phyloP scores from a whole-genome alignment of 2,113 vertebrate species.

The Epinephelus moara region DNA sequence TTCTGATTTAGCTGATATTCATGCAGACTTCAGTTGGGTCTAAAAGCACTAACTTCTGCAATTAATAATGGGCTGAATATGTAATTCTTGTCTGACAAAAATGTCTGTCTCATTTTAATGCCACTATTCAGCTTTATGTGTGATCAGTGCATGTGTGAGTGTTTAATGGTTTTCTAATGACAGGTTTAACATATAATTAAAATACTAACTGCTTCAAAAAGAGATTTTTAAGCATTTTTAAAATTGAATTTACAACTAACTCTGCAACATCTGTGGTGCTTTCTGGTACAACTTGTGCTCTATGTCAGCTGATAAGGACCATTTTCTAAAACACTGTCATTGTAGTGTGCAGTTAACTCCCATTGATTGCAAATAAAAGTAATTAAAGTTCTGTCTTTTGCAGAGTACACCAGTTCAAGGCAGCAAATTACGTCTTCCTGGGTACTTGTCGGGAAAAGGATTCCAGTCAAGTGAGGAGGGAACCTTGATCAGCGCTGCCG shows the following conservation, averaged over 20 bases:
- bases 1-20: not conserved
- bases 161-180: not conserved
- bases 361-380: not conserved
- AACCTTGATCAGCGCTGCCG: constrained; percentile 90
- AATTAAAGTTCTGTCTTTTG: constrained; percentile 21
- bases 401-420: constrained; percentile 95
- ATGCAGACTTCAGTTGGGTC: constrained; percentile 74
- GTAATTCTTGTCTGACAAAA: constrained; percentile 23
- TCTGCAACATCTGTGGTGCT: not conserved
- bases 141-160: constrained; percentile 37
- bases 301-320: not conserved
- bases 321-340: not conserved
- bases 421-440: constrained; percentile 95
- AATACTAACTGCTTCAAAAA: constrained; percentile 27
- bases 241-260: constrained; percentile 8
- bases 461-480: constrained; percentile 95
- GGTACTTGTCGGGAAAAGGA: constrained; percentile 96
- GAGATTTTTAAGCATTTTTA: not conserved
- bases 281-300: not conserved
- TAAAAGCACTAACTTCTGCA: constrained; percentile 19
- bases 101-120: constrained; percentile 17
- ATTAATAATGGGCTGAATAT: constrained; percentile 50
- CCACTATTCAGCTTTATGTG: not conserved
- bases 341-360: not conserved
- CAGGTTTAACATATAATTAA: constrained; percentile 8